Conservation (phyloP, 1,140 invertebrate species). For the Mizuhopecten yessoensis region DNA sequence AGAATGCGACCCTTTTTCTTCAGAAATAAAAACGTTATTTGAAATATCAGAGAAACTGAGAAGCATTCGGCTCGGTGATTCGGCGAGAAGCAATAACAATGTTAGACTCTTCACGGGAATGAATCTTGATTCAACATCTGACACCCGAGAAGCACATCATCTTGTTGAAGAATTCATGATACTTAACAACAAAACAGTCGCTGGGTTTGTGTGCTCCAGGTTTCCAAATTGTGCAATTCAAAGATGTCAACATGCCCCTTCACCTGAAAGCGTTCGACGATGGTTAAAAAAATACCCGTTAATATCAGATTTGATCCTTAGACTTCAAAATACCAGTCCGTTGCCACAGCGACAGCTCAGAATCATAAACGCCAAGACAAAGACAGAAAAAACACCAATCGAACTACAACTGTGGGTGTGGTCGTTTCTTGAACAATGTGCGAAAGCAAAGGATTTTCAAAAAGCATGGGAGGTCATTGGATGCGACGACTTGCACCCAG, state of each 20-base stretch:
- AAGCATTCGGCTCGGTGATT: background rate
- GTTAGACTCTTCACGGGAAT: background rate
- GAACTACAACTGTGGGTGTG: conserved; percentile 48
- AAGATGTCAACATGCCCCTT: conserved; percentile 63
- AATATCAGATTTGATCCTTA: conserved; percentile 57
- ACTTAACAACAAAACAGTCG: conserved; percentile 67
- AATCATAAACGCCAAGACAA: conserved; percentile 7
- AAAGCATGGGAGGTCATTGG: conserved; percentile 42
- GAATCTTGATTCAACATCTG: background rate
- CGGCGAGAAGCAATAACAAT: background rate
- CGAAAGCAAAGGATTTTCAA: background rate
- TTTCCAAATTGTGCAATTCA: conserved; percentile 48
- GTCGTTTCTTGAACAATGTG: background rate
- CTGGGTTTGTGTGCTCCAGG: conserved; percentile 52
- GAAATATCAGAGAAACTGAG: background rate
- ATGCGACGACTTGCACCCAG: conserved; percentile 62
- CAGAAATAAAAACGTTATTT: background rate
- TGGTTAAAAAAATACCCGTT: conserved; percentile 59
- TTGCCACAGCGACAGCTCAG: background rate
- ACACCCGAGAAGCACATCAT: conserved; percentile 19
- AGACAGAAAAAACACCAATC: conserved; percentile 19
- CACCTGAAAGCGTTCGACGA: conserved; percentile 54
- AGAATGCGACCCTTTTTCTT: conserved; percentile 6
- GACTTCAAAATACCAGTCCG: conserved; percentile 57
- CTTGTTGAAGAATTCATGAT: conserved; percentile 77